phyloP scores from a whole-genome alignment of 1,140 invertebrate genomes.

The Drosophila mojavensis region DNA sequence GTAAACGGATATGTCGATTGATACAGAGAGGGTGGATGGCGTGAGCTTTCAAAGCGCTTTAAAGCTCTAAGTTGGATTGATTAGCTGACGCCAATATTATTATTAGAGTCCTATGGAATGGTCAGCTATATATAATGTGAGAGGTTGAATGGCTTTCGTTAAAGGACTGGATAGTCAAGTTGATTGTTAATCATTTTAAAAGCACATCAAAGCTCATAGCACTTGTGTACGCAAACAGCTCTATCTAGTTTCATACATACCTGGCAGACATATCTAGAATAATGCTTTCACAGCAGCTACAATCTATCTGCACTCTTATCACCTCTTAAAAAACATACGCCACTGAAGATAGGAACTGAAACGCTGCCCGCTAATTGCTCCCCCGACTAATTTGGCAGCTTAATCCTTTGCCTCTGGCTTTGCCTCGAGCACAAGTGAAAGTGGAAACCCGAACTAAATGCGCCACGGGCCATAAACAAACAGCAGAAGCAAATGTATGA shows the following conservation, averaged over 20 bases:
- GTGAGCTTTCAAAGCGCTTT: not conserved
- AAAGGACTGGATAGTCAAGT: too few relatives aligned
- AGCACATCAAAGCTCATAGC: not conserved
- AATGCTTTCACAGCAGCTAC: too few relatives aligned
- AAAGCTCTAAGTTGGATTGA: not conserved
- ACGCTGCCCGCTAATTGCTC: conserved; percentile 55
- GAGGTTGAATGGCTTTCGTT: too few relatives aligned
- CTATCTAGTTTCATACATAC: too few relatives aligned
- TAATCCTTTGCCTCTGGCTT: conserved; percentile 41
- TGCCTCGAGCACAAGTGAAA: not conserved
- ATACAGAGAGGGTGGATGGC: not conserved
- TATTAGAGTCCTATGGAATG: too few relatives aligned
- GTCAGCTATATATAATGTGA: too few relatives aligned
- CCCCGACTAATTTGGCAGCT: conserved; percentile 59
- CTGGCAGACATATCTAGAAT: too few relatives aligned
- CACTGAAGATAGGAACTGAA: conserved; percentile 1
- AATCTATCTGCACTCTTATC: too few relatives aligned
- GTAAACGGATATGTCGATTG: too few relatives aligned
- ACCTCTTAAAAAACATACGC: too few relatives aligned
- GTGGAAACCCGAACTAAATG: not conserved
- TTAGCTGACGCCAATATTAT: not conserved
- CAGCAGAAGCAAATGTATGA: conserved; percentile 30
- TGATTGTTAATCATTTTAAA: not conserved
- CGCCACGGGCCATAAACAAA: conserved; percentile 19
- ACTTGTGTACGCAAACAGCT: too few relatives aligned